A percentile compares a stretch with the other conserved stretches of the same genome.
These are phyloP conservation scores for Planiliza haematocheilus DNA, from an alignment of 2,113 vertebrate species.

Conservation along the genomic window DNA sequence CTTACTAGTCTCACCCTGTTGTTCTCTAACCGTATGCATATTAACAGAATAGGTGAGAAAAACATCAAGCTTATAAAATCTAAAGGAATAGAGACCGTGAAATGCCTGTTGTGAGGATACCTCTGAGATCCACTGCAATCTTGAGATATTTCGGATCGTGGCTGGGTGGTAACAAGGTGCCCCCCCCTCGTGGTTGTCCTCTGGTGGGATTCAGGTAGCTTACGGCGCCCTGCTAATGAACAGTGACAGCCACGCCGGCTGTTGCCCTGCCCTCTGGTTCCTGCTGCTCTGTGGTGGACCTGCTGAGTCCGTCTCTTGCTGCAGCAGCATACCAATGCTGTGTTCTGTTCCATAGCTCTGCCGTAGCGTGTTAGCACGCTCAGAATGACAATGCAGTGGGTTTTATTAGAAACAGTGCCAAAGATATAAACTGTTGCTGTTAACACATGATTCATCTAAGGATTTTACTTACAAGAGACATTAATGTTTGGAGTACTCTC, in stretches of 20 bases:
- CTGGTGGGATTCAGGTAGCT: conserved; percentile 61
- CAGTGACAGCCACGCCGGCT: conserved; percentile 70
- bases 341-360: conserved; percentile 1
- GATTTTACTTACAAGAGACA: neutral
- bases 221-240: conserved; percentile 69
- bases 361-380: conserved; percentile 27
- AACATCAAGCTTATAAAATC: too few relatives aligned
- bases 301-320: conserved; percentile 46
- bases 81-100: neutral
- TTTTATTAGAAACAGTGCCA: conserved; percentile 52
- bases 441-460: neutral
- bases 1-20: neutral
- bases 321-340: conserved; percentile 70
- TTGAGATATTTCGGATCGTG: conserved; percentile 36
- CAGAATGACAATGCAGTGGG: conserved; percentile 61
- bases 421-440: conserved; percentile 35
- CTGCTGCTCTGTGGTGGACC: conserved; percentile 60
- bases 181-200: conserved; percentile 15
- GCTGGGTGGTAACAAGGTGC: conserved; percentile 36
- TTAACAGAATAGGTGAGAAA: neutral
- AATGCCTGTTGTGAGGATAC: conserved; percentile 9
- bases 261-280: conserved; percentile 68
- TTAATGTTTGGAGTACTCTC: neutral
- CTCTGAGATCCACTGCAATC: conserved; percentile 10
- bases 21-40: neutral